A percentile compares a stretch with the other conserved stretches of the same genome.
phyloP scores from a whole-genome alignment of 2,888 invertebrate genomes.

The Ferdinandea cuprea region DNA sequence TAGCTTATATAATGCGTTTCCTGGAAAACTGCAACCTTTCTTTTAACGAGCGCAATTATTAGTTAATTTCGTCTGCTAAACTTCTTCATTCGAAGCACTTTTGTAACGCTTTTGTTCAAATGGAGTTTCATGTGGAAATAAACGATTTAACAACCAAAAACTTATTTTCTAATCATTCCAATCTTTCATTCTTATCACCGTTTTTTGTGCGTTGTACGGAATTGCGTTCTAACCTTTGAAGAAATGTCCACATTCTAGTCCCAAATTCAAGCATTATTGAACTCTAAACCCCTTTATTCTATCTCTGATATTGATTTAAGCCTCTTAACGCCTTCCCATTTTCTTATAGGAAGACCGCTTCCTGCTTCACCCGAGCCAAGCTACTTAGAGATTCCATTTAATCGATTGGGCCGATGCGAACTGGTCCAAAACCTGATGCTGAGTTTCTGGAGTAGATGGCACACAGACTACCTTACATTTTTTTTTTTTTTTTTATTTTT shows the following conservation, averaged over 20 bases:
- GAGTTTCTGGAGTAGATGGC: not conserved
- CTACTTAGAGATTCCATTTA: not conserved
- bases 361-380: not conserved
- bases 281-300: conserved; percentile 10
- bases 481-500: too few species aligned
- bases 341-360: conserved; percentile 13
- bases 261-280: conserved; percentile 11
- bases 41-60: too few species aligned
- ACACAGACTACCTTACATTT: too few species aligned
- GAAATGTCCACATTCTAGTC: not conserved
- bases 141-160: not conserved
- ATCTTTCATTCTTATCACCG: not conserved
- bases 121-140: not conserved
- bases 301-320: conserved; percentile 7
- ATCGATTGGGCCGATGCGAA: conserved; percentile 9
- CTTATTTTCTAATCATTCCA: not conserved
- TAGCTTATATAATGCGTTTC: too few species aligned
- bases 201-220: conserved; percentile 4
- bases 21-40: too few species aligned
- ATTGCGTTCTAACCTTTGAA: not conserved
- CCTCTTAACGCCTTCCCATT: conserved; percentile 9
- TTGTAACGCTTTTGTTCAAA: too few species aligned
- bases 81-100: too few species aligned
- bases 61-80: too few species aligned
- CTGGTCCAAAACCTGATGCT: conserved; percentile 6